Base-by-base conservation (phyloP, 2,113 vertebrate species). In the Aviceda subcristata region DNA sequence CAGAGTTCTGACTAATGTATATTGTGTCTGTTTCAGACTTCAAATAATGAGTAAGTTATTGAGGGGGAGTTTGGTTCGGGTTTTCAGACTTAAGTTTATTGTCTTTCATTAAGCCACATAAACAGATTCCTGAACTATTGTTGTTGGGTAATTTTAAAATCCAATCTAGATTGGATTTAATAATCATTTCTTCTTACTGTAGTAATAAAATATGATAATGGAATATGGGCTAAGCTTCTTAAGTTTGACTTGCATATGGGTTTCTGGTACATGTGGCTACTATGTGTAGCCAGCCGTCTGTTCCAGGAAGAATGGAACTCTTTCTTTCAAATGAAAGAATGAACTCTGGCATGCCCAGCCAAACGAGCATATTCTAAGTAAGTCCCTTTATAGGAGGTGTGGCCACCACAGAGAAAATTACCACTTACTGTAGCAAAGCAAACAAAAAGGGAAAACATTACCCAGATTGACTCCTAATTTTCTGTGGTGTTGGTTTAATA, bases 361-460 rank as follows among this genome's bases (percentile, higher is more conserved):
- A 12, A 41, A 38, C 0, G 4, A 81, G 82, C 72, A 8, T 1
- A 4, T 30, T 59, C 3, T 46, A 79, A 94, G 64, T 27, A 12
- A 86, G 60, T 48, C 62, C 84, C 66, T 92, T 93, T 12, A 3
- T 12, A 63, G 93, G 89, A 87, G 80, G 82, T 80, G 92, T 87
- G 91, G 88, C 72, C 91, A 51, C 91, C 92, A 3, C 92, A 72
- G 91, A 62, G 91, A 94, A 96, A 96, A 96, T 91, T 67, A 87
- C 50, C 86, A 77, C 89, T 88, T 48, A 45, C 7, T 76, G 76
- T 9, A 94, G 83, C 63, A 81, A 51, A 94, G 94, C 89, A 88
- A 81, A 78, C 73, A 64, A 59, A 95, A 80, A 89, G 67, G 90
- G 64, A 71, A 73, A 93, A 48, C 85, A n/a, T 66, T 43, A 7